phyloP scores from a whole-genome alignment of 2,888 invertebrate species.

The Idaea aversata region DNA sequence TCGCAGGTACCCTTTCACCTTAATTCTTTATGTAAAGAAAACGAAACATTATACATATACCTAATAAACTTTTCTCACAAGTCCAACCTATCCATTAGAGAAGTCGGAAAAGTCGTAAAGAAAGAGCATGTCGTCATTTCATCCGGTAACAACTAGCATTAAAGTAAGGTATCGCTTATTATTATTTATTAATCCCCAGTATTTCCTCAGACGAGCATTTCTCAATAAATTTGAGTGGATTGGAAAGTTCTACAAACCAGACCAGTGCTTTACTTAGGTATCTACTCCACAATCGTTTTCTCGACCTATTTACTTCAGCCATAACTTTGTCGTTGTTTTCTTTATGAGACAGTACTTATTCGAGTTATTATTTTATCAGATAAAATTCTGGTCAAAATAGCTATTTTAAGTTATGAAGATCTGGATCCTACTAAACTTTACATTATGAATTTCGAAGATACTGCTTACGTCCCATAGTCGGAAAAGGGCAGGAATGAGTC shows the following conservation, averaged over 20 bases:
- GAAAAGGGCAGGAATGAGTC: no score
- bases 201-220: slow-evolving; percentile 42
- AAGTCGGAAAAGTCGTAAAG: slow-evolving; percentile 46
- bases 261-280: slow-evolving; percentile 23
- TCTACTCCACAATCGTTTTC: slow-evolving; percentile 1
- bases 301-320: not conserved
- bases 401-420: not conserved
- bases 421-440: not conserved
- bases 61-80: not conserved
- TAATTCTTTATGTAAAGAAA: no score
- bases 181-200: slow-evolving; percentile 40
- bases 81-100: slow-evolving; percentile 29
- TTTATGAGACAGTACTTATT: not conserved
- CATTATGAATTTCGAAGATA: no score
- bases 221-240: slow-evolving; percentile 55
- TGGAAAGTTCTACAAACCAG: slow-evolving; percentile 57
- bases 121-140: slow-evolving; percentile 31
- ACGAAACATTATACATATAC: no score
- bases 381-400: not conserved
- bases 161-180: slow-evolving; percentile 14
- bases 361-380: not conserved
- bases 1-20: no score
- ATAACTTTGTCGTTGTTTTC: not conserved
- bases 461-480: no score
- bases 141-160: slow-evolving; percentile 47